Evolutionary conservation across 2,113 vertebrate genomes (phyloP), one percentile per base, ranked within the genome.

Genomic region (Saguinus imperator): DNA sequence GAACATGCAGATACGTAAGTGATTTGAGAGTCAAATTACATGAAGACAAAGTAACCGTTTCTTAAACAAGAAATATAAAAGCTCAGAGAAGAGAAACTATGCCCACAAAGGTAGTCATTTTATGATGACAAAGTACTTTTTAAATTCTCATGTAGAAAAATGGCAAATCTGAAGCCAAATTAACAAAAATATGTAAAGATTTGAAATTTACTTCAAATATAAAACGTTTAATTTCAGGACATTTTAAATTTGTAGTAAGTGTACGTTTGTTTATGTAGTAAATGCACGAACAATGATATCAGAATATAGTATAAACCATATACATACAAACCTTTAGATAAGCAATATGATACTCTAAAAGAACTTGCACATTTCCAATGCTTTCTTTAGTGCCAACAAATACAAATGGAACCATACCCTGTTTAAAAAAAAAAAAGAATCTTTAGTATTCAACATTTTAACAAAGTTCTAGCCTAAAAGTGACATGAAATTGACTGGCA

Each of bases 361-460:
- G 98, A 87, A 99, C 99, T 82, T 99, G 99, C 58, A 99, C 99
- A 68, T 99, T 99, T 91, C 99, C 99, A 77, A 99, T 99, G 96
- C 99, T 99, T 98, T 99, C 99, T 98, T 99, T 99, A 70, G 99
- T 99, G 96, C 99, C 99, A 92, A 99, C 99, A 98, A 99, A 99
- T 37, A 99, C 99, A 97, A 99, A 99, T 0, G 99, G 99, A 98
- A 99, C 99, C 99, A 99, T 99, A 95, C 99, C 99, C 99, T 99
- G 98, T 11, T 29, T 14, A 2, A 29, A 29, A 29, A 29, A 98
- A 96, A 94, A 1, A 94, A 2, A 97, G 70, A 0, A 1, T 50
- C 37, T 11, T 95, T 37, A 87, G 57, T 80, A 73, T n/a, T 89
- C 89, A 82, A 25, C 50, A 86, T 77, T 91, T 96, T 66, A 88